Conservation (phyloP, 1,140 invertebrate species). For the Drosophila athabasca region DNA sequence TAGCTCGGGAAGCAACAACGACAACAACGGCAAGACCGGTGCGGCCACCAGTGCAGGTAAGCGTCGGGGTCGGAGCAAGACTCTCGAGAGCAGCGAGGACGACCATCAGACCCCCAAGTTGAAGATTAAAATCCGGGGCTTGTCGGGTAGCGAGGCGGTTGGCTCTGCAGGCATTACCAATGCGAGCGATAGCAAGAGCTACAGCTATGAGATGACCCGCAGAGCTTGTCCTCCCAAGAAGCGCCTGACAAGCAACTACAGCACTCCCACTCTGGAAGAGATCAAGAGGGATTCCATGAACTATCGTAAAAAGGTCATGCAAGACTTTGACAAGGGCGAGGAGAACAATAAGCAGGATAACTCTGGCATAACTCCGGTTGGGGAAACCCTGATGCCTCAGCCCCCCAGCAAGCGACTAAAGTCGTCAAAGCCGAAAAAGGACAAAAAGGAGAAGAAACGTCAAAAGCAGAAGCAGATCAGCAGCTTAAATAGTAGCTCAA, state of each 20-base stretch:
- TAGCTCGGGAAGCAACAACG: slow-evolving; percentile 83
- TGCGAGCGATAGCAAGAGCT: slow-evolving; percentile 75
- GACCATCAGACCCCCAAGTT: slow-evolving; percentile 87
- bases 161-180: slow-evolving; percentile 84
- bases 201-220: slow-evolving; percentile 83
- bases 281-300: slow-evolving; percentile 94
- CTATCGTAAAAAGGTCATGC: slow-evolving; percentile 92
- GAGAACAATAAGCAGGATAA: slow-evolving; percentile 82
- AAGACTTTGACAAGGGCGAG: slow-evolving; percentile 89
- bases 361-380: slow-evolving; percentile 11
- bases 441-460: slow-evolving; percentile 88
- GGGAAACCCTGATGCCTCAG: slow-evolving; percentile 28
- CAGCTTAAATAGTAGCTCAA: slow-evolving; percentile 27
- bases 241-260: slow-evolving; percentile 87
- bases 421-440: slow-evolving; percentile 84
- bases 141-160: slow-evolving; percentile 54
- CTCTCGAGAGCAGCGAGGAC: slow-evolving; percentile 84
- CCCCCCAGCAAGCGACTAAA: slow-evolving; percentile 83
- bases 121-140: slow-evolving; percentile 91
- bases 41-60: slow-evolving; percentile 77
- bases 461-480: slow-evolving; percentile 80
- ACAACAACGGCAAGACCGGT: slow-evolving; percentile 70
- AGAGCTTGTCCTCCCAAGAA: slow-evolving; percentile 90
- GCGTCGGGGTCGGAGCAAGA: slow-evolving; percentile 75
- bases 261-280: slow-evolving; percentile 89